A percentile compares a stretch with the other conserved stretches of the same genome.
Evolutionary conservation across 2,888 invertebrate genomes (phyloP).

Genomic region (Eristalis intricaria): DNA sequence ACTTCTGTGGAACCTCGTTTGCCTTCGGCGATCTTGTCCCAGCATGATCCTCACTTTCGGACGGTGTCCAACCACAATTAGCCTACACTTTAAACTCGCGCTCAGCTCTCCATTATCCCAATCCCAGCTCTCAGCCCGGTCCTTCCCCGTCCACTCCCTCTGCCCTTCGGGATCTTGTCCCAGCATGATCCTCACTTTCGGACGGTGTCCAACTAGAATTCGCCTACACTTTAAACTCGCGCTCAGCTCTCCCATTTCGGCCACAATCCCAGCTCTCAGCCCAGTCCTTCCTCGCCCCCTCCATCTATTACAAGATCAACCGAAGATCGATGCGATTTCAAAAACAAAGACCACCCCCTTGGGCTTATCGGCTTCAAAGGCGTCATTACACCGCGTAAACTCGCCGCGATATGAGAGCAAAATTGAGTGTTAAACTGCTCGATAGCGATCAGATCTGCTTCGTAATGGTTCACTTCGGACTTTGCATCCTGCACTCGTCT

Average conservation of each 20-base stretch:
- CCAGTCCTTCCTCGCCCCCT: background rate
- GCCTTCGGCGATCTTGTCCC: too few relatives aligned
- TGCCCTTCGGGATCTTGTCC: too few relatives aligned
- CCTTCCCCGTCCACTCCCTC: background rate
- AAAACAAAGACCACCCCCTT: background rate
- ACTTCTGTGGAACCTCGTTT: too few relatives aligned
- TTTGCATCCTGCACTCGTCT: background rate
- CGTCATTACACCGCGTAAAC: background rate
- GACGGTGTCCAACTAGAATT: too few relatives aligned
- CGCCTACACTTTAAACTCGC: too few relatives aligned
- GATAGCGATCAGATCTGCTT: background rate
- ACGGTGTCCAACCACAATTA: too few relatives aligned
- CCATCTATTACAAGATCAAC: background rate
- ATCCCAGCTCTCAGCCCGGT: background rate
- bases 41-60: too few relatives aligned
- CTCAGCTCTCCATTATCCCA: too few relatives aligned
- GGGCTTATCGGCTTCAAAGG: background rate
- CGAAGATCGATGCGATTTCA: background rate
- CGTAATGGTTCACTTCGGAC: background rate
- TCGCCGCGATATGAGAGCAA: background rate
- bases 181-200: too few relatives aligned
- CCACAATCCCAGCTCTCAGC: background rate
- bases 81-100: too few relatives aligned
- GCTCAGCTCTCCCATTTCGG: too few relatives aligned
- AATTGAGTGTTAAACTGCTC: background rate